These are phyloP conservation scores for Sebastes cheni DNA, from an alignment of 2,797 vertebrate genomes.

Conservation along the genomic window DNA sequence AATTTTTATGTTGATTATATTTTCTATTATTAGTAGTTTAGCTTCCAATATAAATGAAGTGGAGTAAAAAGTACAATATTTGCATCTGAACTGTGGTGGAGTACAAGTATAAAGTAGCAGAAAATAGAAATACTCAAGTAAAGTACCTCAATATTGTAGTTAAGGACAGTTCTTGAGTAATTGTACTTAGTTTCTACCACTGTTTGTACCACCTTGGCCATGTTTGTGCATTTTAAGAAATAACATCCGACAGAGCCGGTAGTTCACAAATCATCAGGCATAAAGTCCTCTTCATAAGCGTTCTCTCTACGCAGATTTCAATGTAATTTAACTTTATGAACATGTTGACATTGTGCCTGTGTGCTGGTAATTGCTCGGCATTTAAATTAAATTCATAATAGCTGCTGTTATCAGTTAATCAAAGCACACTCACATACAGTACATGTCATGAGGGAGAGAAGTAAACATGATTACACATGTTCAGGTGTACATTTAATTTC, in stretches of 20 bases:
- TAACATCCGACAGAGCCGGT: constrained; percentile 37
- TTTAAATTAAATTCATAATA: constrained; percentile 43
- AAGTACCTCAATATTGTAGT: neutral
- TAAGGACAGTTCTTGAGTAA: neutral
- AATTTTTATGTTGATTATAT: neutral
- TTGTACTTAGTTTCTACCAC: neutral
- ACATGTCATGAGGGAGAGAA: constrained; percentile 11
- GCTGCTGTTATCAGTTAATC: constrained; percentile 40
- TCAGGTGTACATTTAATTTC: constrained; percentile 16
- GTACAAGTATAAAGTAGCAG: neutral
- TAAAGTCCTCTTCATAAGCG: neutral
- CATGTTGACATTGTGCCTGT: neutral
- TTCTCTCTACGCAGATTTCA: neutral
- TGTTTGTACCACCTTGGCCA: neutral
- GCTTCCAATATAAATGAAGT: neutral
- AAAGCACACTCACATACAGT: constrained; percentile 19
- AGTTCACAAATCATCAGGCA: neutral
- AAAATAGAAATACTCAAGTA: neutral
- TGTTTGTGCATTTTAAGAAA: neutral
- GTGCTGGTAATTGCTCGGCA: constrained; percentile 22
- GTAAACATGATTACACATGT: constrained; percentile 36
- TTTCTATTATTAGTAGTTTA: neutral
- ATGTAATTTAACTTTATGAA: constrained; percentile 63
- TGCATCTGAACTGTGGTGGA: neutral
- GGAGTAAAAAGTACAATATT: neutral